Conservation (phyloP, 1,140 invertebrate species). For the Zaprionus ornatus region DNA sequence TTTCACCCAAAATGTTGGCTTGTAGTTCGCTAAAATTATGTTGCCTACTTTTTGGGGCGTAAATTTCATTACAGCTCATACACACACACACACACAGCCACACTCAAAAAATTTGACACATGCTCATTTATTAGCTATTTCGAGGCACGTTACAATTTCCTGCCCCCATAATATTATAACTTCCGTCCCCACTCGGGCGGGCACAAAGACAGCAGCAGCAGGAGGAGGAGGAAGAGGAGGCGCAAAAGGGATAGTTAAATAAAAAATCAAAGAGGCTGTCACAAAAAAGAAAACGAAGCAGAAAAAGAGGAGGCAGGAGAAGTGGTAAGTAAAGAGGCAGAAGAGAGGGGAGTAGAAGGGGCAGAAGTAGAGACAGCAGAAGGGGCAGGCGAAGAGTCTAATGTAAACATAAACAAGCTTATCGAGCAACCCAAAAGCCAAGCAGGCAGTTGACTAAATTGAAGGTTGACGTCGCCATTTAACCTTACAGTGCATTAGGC, state of each 20-base stretch:
- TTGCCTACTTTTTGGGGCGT: constrained; percentile 53
- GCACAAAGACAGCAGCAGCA: constrained; percentile 30
- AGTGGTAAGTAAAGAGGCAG: background rate
- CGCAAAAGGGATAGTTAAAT: constrained; percentile 55
- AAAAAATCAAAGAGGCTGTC: constrained; percentile 52
- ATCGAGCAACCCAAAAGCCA: constrained; percentile 37
- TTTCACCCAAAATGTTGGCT: constrained; percentile 26
- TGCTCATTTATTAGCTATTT: constrained; percentile 64
- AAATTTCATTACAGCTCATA: constrained; percentile 37
- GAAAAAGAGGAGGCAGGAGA: background rate
- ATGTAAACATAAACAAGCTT: constrained; percentile 79
- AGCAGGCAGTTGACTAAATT: constrained; percentile 50
- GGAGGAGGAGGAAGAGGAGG: background rate
- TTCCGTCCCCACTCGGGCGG: constrained; percentile 38
- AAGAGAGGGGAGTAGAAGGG: background rate
- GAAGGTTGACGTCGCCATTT: constrained; percentile 68
- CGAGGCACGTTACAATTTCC: constrained; percentile 61
- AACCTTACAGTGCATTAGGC: constrained; percentile 49
- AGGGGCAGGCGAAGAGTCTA: constrained; percentile 20
- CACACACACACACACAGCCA: background rate
- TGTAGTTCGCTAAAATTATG: constrained; percentile 36
- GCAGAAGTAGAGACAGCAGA: too few species aligned
- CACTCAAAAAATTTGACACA: constrained; percentile 48
- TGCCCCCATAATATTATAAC: constrained; percentile 39
- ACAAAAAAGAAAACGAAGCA: constrained; percentile 25